A percentile compares a stretch with the other conserved stretches of the same genome.
Evolutionary conservation across 2,113 vertebrate genomes (phyloP).

Genomic region (Archilochus colubris): DNA sequence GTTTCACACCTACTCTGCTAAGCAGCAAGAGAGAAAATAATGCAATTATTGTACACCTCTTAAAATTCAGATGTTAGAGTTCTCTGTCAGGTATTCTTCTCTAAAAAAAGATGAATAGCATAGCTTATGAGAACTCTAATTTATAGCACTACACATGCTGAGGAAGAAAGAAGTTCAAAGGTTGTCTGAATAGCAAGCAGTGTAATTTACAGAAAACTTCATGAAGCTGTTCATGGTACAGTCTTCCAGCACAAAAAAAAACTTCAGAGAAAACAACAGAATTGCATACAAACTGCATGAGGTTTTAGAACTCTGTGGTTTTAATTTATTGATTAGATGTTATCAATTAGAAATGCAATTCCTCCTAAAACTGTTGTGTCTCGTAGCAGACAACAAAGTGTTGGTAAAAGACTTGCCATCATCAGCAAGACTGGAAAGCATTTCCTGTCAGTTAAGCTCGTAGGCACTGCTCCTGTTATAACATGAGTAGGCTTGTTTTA

Average conservation of each 20-base stretch:
- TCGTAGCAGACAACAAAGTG: background rate
- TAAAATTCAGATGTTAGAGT: background rate
- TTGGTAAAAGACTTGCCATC: background rate
- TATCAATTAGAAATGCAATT: background rate
- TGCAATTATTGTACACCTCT: background rate
- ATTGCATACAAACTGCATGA: background rate
- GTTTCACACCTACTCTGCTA: background rate
- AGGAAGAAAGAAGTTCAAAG: slow-evolving; percentile 19
- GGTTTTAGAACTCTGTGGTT: background rate
- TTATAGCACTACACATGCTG: background rate
- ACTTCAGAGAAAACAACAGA: background rate
- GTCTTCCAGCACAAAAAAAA: background rate
- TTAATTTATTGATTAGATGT: background rate
- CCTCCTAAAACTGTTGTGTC: background rate
- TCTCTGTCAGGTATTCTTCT: background rate
- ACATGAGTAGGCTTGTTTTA: background rate
- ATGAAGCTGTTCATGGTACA: background rate
- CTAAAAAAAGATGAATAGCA: slow-evolving; percentile 14
- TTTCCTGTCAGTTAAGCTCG: background rate
- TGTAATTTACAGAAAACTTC: slow-evolving; percentile 14
- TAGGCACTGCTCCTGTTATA: background rate
- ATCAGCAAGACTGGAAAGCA: background rate
- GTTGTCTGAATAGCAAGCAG: background rate
- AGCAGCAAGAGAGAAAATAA: background rate
- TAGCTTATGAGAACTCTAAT: background rate